A percentile compares a stretch with the other conserved stretches of the same genome.
phyloP scores from a whole-genome alignment of 2,113 vertebrate genomes.

The Craseonycteris thonglongyai region DNA sequence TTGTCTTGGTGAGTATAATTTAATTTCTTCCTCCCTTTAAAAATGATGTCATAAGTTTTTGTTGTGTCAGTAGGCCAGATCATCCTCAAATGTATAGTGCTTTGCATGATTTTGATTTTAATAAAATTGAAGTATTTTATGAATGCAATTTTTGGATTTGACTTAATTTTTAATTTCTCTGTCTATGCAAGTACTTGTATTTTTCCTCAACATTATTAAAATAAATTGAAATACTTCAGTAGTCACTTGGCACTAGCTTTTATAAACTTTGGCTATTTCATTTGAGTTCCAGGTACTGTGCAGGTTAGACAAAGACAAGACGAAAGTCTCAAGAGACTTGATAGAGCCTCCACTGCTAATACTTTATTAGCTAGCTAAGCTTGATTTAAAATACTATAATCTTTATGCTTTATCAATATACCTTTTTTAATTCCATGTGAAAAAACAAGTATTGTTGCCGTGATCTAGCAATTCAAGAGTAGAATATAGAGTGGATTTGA shows the following conservation, averaged over 20 bases:
- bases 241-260: not conserved
- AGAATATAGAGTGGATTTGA: not conserved
- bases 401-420: not conserved
- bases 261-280: not conserved
- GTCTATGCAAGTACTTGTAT: not conserved
- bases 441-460: not conserved
- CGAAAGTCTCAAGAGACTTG: not conserved
- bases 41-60: not conserved
- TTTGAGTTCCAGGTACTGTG: not conserved
- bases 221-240: not conserved
- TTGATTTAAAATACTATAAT: not conserved
- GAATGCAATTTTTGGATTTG: not conserved
- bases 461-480: not conserved
- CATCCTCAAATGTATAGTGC: not conserved
- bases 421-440: not conserved
- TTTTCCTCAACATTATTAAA: constrained; percentile 2
- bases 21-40: not conserved
- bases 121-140: not conserved
- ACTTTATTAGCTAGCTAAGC: not conserved
- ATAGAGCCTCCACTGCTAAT: not conserved
- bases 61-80: not conserved
- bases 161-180: not conserved
- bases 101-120: not conserved
- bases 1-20: not conserved
- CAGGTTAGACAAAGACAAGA: not conserved